Conservation (phyloP, 2,797 vertebrate species). For the Lepidocolaptes lacrymiger region DNA sequence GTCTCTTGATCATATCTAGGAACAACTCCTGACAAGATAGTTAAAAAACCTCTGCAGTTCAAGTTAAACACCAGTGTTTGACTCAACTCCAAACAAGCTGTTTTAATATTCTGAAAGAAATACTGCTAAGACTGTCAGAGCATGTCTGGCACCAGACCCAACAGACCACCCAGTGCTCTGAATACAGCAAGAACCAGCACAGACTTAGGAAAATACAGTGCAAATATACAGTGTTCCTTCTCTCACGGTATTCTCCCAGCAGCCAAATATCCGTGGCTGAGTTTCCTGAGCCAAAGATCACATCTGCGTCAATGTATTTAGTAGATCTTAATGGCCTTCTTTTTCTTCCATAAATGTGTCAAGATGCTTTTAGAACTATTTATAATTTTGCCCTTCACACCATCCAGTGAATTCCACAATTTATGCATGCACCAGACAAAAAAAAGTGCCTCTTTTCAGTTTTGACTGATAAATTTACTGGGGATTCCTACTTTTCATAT, state of each 20-base stretch:
- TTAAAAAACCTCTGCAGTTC: not conserved
- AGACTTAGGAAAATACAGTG: not conserved
- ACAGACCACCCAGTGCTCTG: not conserved
- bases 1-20: constrained; percentile 14
- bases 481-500: constrained; percentile 1
- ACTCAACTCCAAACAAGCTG: not conserved
- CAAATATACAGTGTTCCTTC: not conserved
- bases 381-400: constrained; percentile 19
- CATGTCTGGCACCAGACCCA: not conserved
- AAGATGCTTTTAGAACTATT: constrained; percentile 34
- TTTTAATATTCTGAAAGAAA: not conserved
- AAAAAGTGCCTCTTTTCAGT: not conserved
- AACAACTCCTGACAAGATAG: constrained; percentile 6
- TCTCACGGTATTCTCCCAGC: not conserved
- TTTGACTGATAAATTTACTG: not conserved
- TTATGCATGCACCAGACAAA: not conserved
- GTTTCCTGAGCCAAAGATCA: constrained; percentile 40
- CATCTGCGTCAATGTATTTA: not conserved
- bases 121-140: not conserved
- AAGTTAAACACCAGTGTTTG: constrained; percentile 22
- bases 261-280: not conserved
- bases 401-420: not conserved
- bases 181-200: not conserved
- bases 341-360: constrained; percentile 5
- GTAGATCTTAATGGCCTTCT: not conserved